Percentiles rank a stretch among this genome's conserved stretches.
Conservation (phyloP, 2,113 vertebrate species). For the Seriola quinqueradiata region DNA sequence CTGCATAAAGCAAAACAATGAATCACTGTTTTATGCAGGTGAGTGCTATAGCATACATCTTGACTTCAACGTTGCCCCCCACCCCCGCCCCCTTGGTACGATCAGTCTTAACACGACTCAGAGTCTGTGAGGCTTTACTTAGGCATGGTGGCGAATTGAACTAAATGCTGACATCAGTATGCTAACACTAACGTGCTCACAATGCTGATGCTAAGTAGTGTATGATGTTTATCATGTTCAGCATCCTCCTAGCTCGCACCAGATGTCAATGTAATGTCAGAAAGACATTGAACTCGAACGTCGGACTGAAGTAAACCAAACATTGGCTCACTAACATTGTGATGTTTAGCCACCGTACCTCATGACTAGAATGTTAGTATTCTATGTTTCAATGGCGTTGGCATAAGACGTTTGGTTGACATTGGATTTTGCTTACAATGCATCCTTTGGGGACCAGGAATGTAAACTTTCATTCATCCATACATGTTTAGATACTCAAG, state of each 20-base stretch:
- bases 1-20: conserved; percentile 4
- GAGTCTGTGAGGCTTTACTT: neutral
- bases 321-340: no score
- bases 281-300: no score
- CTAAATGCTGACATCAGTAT: neutral
- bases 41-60: neutral
- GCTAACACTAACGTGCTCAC: neutral
- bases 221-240: neutral
- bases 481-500: neutral
- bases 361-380: no score
- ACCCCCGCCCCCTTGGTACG: neutral
- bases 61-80: neutral
- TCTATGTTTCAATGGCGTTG: no score
- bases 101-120: neutral
- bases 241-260: neutral
- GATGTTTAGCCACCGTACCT: no score
- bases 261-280: no score
- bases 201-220: neutral
- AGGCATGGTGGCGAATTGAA: neutral
- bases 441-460: neutral
- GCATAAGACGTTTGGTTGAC: no score
- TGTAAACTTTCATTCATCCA: neutral
- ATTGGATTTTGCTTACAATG: neutral
- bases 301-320: no score
- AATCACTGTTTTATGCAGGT: conserved; percentile 25